Evolutionary conservation across 2,888 invertebrate genomes (phyloP), one percentile per base, ranked within the genome.

Genomic region (Alentia gelatinosa): DNA sequence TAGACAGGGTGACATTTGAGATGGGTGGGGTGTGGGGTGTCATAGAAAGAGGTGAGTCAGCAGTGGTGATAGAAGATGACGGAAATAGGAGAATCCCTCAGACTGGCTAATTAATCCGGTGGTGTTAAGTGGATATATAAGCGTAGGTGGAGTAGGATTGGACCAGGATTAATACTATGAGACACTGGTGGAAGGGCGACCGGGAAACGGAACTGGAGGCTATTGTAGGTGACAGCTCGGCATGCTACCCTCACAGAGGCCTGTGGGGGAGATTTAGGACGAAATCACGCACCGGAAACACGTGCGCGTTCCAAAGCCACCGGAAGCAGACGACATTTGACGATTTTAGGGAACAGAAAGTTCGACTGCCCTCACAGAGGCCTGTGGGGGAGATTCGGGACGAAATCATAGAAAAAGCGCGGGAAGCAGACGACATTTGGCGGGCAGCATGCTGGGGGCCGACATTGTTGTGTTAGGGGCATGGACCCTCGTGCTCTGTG

Each of bases 71-170:
- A 56, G 19, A n/a, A 3, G 56, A 19, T 3, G 19, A n/a, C 23
- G 5, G 3, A 56, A 56, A 56, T 56, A 12, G 19, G 56, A n/a
- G 56, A 19, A n/a, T 3, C 19, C n/a, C 23, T 56, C 19, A 56
- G 56, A 56, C 56, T 56, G 56, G 56, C 56, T 56, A 56, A 56
- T 56, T n/a, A n/a, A n/a, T n/a, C n/a, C n/a, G n/a, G n/a, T n/a
- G 56, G n/a, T 19, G 19, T 56, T n/a, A 19, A 56, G n/a, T n/a
- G 56, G 3, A 3, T 56, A 56, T 56, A 56, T 56, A 56, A 56
- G 9, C 1, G 56, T 56, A 12, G 19, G 56, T n/a, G 1, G 19
- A 19, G n/a, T 56, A n/a, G 56, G 3, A 4, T n/a, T 56, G 56
- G 56, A n/a, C 56, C 56, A 56, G 23, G n/a, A n/a, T 4, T n/a